Evolutionary conservation across 2,888 invertebrate genomes (phyloP), one percentile per base, ranked within the genome.

Genomic region (Ophraella communa): DNA sequence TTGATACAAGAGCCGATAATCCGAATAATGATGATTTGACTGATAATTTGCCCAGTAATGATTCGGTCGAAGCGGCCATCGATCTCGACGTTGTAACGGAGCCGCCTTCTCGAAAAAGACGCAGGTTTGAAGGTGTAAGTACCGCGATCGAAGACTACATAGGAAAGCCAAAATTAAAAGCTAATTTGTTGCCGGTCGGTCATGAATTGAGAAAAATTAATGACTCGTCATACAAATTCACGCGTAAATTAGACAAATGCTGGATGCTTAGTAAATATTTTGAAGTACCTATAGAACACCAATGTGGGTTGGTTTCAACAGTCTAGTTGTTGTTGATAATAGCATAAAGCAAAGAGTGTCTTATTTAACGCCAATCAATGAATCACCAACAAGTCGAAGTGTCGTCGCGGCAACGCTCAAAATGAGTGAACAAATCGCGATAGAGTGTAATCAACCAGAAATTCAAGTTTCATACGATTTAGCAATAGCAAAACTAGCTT

Each of bases 401-500:
- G n/a, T 23, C n/a, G 21, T 51, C 7, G 21, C 23, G 3, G 52
- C 17, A 30, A 51, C 51, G 1, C 7, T 51, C 7, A 8, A 11
- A n/a, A n/a, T n/a, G 3, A 23, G 24, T 11, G 1, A 33, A 35
- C 33, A 2, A 33, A 30, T 53, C 1, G 30, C 53, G 3, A n/a
- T 1, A 33, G 53, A 53, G 18, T 51, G 51, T 33, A 20, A 55
- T 23, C 21, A 35, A 17, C n/a, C 18, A 8, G 35, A 55, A 39
- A 55, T 55, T 21, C 39, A 55, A 55, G 33, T 53, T 8, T 17
- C 35, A 8, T 53, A 33, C 10, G 53, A 53, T 33, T 30, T 33
- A 30, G 33, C 55, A 11, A 55, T 44, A 23, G 42, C 55, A n/a
- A 55, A 55, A 44, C 20, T 55, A 20, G 55, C 55, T 23, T 35